Evolutionary conservation across 2,888 invertebrate species (phyloP).

Genomic region (Ophion costatus): DNA sequence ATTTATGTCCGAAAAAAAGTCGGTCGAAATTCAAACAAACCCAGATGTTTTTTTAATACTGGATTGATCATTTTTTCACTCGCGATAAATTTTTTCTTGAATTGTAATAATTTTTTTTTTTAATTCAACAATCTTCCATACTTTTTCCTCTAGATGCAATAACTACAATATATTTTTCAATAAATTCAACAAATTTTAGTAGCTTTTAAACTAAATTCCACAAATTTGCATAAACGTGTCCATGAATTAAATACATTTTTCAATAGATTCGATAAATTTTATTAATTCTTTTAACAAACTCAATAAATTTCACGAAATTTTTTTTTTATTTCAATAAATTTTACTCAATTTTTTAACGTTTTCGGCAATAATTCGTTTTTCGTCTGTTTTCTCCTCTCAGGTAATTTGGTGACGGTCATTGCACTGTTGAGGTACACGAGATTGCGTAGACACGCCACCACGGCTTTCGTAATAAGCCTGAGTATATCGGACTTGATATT

Average conservation of each 20-base stretch:
- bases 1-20: neutral
- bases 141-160: neutral
- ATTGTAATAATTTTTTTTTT: neutral
- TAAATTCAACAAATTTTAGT: neutral
- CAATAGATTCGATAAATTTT: neutral
- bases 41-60: neutral
- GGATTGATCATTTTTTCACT: neutral
- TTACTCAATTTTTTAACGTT: neutral
- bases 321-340: too few species aligned
- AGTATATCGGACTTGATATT: conserved; percentile 94
- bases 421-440: conserved; percentile 92
- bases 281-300: too few species aligned
- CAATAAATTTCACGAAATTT: too few species aligned
- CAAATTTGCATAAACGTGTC: too few species aligned
- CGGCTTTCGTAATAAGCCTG: conserved; percentile 93
- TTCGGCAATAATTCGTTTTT: neutral
- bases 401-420: conserved; percentile 92
- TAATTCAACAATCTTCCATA: neutral
- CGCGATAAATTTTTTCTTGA: neutral
- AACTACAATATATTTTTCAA: too few species aligned
- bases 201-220: too few species aligned
- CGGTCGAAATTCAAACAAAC: neutral
- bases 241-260: neutral
- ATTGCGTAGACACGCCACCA: conserved; percentile 92
- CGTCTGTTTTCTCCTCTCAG: conserved; percentile 83